phyloP scores from a whole-genome alignment of 2,888 invertebrate genomes.

The Harpalus rubripes region DNA sequence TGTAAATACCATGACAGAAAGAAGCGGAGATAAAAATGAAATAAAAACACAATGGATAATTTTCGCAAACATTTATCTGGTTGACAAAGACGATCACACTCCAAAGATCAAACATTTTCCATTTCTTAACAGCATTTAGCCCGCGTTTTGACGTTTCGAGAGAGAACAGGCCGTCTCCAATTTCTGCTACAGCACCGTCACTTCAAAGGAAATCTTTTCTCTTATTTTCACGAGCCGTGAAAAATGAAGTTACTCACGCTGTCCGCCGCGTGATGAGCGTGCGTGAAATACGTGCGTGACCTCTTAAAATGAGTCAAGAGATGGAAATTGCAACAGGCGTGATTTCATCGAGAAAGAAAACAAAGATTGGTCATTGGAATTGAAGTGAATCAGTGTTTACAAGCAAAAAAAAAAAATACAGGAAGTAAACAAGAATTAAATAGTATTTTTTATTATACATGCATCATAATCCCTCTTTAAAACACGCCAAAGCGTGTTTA shows the following conservation, averaged over 20 bases:
- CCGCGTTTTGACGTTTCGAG: conserved; percentile 16
- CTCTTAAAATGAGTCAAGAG: background rate
- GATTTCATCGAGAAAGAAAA: no score
- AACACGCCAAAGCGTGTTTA: no score
- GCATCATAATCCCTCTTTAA: no score
- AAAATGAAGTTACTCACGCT: conserved; percentile 37
- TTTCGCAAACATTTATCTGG: conserved; percentile 23
- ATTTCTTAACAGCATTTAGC: conserved; percentile 43
- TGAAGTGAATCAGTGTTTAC: no score
- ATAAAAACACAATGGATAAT: conserved; percentile 37
- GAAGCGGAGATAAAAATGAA: conserved; percentile 15
- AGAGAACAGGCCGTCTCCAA: conserved; percentile 4
- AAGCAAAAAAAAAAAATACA: no score
- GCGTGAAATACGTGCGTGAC: conserved; percentile 18
- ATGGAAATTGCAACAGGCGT: no score
- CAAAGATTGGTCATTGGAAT: no score
- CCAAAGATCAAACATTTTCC: conserved; percentile 39
- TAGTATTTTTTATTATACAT: no score
- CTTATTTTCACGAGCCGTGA: conserved; percentile 38
- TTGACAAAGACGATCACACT: conserved; percentile 25
- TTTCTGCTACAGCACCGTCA: conserved; percentile 18
- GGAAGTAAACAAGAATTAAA: no score
- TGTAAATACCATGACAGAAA: background rate
- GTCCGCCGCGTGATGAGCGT: conserved; percentile 7
- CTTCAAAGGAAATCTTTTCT: conserved; percentile 46